A percentile compares a stretch with the other conserved stretches of the same genome.
phyloP scores from a whole-genome alignment of 2,888 invertebrate genomes.

The Chelonus formosanus region DNA sequence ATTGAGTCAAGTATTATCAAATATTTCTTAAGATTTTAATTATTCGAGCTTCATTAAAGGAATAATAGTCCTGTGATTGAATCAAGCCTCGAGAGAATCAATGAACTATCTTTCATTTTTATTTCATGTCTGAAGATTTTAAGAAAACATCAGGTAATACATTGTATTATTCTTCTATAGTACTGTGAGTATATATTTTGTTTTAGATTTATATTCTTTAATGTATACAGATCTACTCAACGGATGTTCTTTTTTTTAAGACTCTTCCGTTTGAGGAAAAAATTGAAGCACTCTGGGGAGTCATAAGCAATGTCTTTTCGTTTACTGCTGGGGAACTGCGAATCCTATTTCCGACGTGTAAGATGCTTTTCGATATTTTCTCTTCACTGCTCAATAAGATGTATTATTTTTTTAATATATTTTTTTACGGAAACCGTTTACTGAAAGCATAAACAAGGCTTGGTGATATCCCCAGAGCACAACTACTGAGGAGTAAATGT shows the following conservation, averaged over 20 bases:
- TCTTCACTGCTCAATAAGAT: neutral
- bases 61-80: conserved; percentile 20
- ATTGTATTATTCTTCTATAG: neutral
- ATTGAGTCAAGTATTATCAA: conserved; percentile 22
- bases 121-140: neutral
- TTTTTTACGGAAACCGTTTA: neutral
- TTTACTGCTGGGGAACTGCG: neutral
- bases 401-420: neutral
- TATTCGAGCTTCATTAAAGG: conserved; percentile 19
- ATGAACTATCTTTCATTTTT: conserved; percentile 4
- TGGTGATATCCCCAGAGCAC: no score
- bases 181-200: no score
- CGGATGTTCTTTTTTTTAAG: no score
- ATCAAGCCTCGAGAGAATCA: conserved; percentile 13
- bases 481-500: no score
- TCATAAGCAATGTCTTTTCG: conserved; percentile 7
- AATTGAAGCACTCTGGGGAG: conserved; percentile 4
- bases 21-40: conserved; percentile 15
- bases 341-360: conserved; percentile 4
- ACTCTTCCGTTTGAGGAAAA: conserved; percentile 9
- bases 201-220: neutral
- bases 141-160: neutral
- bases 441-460: no score
- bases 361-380: conserved; percentile 6
- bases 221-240: neutral